Evolutionary conservation across 2,888 invertebrate species (phyloP).

Genomic region (Rhyacophila evoluta): DNA sequence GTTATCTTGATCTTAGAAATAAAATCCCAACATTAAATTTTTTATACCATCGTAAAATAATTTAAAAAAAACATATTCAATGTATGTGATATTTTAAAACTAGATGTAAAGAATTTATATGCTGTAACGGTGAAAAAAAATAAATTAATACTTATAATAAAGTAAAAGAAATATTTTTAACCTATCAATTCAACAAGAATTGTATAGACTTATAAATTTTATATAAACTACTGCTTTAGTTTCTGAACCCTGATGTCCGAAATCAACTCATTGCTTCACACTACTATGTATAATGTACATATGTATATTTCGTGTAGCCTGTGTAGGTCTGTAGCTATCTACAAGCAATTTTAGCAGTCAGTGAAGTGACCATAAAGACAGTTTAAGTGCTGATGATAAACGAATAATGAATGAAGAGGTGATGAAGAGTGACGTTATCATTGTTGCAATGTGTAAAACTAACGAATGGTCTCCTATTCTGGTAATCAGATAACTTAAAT

Average conservation of each 20-base stretch:
- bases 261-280: background rate
- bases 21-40: no score
- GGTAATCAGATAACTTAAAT: conserved; percentile 12
- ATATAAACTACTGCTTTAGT: background rate
- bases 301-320: background rate
- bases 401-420: conserved; percentile 33
- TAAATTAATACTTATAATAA: no score
- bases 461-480: background rate
- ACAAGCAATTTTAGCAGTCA: background rate
- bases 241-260: background rate
- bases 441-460: conserved; percentile 22
- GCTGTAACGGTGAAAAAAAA: no score
- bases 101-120: no score
- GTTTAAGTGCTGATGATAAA: conserved; percentile 30
- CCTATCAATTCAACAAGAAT: background rate
- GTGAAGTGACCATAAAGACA: conserved; percentile 15
- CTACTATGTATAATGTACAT: no score
- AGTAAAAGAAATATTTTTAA: no score
- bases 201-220: background rate
- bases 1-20: no score
- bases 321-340: background rate
- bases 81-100: no score
- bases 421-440: conserved; percentile 12
- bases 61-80: no score
- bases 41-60: no score